phyloP scores from a whole-genome alignment of 53 echinoderm and acorn worm species.

The Stichopus horrens region DNA sequence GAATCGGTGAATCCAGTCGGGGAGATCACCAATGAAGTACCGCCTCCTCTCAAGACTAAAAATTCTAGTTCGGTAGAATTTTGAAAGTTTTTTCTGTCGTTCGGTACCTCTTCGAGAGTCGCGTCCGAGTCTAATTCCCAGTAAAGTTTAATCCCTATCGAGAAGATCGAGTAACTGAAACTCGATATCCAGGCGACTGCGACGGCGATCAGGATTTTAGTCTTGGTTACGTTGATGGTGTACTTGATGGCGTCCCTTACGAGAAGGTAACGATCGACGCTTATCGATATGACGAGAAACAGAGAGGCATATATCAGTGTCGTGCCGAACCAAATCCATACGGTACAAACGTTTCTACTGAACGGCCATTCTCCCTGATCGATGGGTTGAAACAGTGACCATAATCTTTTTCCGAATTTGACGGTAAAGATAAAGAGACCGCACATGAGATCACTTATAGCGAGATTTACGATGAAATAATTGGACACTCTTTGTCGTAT shows the following conservation, averaged over 20 bases:
- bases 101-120: no score
- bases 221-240: slow-evolving; percentile 1
- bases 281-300: background rate
- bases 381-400: background rate
- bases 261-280: slow-evolving; percentile 27
- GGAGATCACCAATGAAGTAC: no score
- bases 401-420: slow-evolving; percentile 16
- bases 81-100: no score
- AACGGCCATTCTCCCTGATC: background rate
- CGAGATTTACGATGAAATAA: slow-evolving; percentile 26
- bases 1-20: no score
- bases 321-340: background rate
- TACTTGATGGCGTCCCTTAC: slow-evolving; percentile 32
- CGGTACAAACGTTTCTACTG: background rate
- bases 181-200: background rate
- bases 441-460: background rate
- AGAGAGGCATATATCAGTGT: background rate
- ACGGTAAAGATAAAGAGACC: background rate
- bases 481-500: slow-evolving; percentile 25
- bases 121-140: background rate
- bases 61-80: no score
- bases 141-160: background rate
- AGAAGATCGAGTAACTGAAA: background rate
- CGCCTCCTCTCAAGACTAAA: no score
- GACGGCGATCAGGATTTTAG: background rate